A percentile compares a stretch with the other conserved stretches of the same genome.
Conservation (phyloP, 2,888 invertebrate genomes). For the Arrhopalites spinosus region DNA sequence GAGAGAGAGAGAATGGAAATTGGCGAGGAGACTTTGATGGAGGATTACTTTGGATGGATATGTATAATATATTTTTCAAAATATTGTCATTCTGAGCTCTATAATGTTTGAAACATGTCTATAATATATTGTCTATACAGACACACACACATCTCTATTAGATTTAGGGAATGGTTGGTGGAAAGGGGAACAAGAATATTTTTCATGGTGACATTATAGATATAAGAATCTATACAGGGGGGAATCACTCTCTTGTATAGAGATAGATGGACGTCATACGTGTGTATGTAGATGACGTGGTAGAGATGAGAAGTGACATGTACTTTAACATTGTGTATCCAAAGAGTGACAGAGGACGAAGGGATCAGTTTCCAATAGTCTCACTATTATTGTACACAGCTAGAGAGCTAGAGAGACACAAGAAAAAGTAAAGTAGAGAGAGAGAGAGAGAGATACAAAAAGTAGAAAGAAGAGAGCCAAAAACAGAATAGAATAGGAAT, state of each 20-base stretch:
- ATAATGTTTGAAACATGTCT: neutral
- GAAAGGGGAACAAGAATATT: neutral
- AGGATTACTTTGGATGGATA: neutral
- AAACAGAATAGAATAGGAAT: neutral
- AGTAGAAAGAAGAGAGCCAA: neutral
- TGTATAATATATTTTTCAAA: neutral
- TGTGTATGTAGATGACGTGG: conserved; percentile 34
- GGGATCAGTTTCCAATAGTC: conserved; percentile 28
- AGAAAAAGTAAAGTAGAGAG: neutral
- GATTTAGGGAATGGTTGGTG: too few relatives aligned
- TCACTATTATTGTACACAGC: neutral
- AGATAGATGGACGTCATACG: conserved; percentile 41
- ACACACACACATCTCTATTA: neutral
- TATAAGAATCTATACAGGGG: too few relatives aligned
- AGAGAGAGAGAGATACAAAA: neutral
- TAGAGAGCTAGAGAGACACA: neutral
- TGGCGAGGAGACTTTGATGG: neutral
- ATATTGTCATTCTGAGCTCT: neutral
- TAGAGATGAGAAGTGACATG: conserved; percentile 36
- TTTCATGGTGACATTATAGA: conserved; percentile 1
- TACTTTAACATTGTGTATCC: conserved; percentile 40
- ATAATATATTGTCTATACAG: neutral
- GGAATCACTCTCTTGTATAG: too few relatives aligned
- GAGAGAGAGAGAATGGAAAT: neutral
- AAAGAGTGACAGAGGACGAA: conserved; percentile 31